These are phyloP conservation scores for Cremastinae sp. DNA, from an alignment of 2,888 invertebrate species.

Conservation along the genomic window DNA sequence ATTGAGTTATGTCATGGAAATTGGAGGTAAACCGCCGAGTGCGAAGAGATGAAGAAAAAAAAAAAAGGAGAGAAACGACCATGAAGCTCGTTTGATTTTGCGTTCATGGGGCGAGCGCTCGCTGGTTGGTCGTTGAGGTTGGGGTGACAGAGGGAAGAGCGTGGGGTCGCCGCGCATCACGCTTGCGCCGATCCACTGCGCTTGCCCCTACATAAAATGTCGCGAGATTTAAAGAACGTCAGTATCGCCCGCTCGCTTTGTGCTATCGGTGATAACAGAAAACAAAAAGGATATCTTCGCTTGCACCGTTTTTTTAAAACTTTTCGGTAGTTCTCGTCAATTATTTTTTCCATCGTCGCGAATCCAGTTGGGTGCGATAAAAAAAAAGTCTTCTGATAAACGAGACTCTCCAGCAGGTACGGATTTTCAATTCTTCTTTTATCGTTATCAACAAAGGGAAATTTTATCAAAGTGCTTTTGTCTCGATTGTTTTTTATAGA, in stretches of 20 bases:
- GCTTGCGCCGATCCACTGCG: conserved; percentile 49
- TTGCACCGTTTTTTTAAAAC: background rate
- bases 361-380: background rate
- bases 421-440: too few species aligned
- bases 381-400: too few species aligned
- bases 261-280: conserved; percentile 26
- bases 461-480: too few species aligned
- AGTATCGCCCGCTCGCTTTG: conserved; percentile 52
- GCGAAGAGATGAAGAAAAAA: background rate
- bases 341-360: background rate
- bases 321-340: background rate
- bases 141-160: conserved; percentile 29
- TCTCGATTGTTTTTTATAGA: background rate
- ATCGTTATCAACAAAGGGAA: background rate
- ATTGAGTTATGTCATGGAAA: conserved; percentile 49
- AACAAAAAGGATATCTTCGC: background rate
- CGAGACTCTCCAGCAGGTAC: too few species aligned
- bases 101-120: conserved; percentile 38
- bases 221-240: conserved; percentile 43
- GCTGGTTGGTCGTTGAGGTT: background rate
- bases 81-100: conserved; percentile 25
- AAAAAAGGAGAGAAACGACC: conserved; percentile 17
- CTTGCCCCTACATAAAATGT: conserved; percentile 53
- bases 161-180: conserved; percentile 46
- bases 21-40: conserved; percentile 36